Evolutionary conservation across 2,113 vertebrate species (phyloP), one percentile per base, ranked within the genome.

Genomic region (Suncus etruscus): DNA sequence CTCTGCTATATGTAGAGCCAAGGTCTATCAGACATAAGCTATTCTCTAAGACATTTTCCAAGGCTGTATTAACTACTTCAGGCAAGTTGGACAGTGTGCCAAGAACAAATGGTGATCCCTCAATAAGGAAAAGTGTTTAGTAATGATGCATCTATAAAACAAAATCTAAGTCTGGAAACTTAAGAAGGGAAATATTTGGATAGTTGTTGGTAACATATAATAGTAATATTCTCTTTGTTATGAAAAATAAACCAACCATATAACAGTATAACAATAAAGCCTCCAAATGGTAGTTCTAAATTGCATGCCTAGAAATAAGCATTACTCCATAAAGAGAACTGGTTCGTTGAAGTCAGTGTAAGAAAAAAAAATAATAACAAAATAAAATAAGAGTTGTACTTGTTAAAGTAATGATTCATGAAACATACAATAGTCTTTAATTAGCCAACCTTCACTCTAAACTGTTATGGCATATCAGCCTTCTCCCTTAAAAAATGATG

Each of bases 41-140:
- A 61, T 54, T 80, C 66, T 83, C 72, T 68, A 48, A 79, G 82
- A 80, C 54, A 24, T 73, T 92, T 80, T 94, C 87, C 68, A 74
- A 95, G 68, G n/a, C 79, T 58, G 1, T 15, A 47, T 84, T 92
- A 83, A 90, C 79, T 74, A 51, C 73, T 90, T 90, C 93, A 88
- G 69, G 82, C 66, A 83, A 72, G 83, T 74, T 54, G 22, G 27
- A 92, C 6, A 31, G 18, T 50, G 70, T 61, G 66, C 86, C 83
- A 91, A 61, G 91, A 87, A 16, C 32, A 89, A 85, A 87, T 1
- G 47, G 70, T 85, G 79, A 92, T 15, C 31, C 48, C 87, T 91
- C 29, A 39, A 29, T 45, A 24, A 29, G 76, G 54, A 91, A 91
- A 87, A 80, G 48, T 8, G 2, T 7, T 6, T 9, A 8, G 16